These are phyloP conservation scores for Dolichopus griseipennis DNA, from an alignment of 2,888 invertebrate species.

Conservation along the genomic window DNA sequence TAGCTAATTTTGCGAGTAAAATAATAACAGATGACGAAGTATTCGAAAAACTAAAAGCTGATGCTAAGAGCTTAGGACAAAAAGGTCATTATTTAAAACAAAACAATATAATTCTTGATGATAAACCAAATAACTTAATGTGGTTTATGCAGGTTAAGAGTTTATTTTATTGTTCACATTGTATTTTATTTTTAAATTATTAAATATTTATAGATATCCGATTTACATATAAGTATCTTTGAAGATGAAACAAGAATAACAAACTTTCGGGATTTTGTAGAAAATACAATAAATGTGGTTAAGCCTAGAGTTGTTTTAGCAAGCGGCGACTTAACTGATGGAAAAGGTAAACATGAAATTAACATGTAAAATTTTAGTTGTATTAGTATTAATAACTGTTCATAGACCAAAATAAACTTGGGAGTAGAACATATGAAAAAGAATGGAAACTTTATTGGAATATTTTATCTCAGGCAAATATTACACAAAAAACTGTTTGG, in stretches of 20 bases:
- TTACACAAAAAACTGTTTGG: constrained; percentile 66
- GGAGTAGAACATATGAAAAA: constrained; percentile 67
- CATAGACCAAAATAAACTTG: constrained; percentile 56
- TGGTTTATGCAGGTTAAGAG: constrained; percentile 70
- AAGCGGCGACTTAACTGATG: constrained; percentile 84
- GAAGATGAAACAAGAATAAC: constrained; percentile 63
- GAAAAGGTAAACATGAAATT: constrained; percentile 48
- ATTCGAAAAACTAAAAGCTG: constrained; percentile 39
- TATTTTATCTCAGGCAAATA: constrained; percentile 57
- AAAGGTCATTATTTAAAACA: not conserved
- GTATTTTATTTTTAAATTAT: not conserved
- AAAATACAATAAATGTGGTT: constrained; percentile 60
- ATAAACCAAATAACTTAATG: constrained; percentile 52
- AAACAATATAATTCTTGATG: constrained; percentile 37
- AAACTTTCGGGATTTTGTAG: constrained; percentile 72
- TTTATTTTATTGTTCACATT: not conserved
- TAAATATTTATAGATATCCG: constrained; percentile 60
- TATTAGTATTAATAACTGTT: too few species aligned
- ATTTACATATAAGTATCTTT: constrained; percentile 81
- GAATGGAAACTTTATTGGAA: constrained; percentile 77
- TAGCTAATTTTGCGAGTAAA: constrained; percentile 59
- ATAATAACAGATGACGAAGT: constrained; percentile 50
- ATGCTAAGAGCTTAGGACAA: not conserved
- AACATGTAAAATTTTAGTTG: not conserved
- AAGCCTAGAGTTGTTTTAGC: constrained; percentile 71